Conservation (phyloP, 2,797 vertebrate genomes). For the Parambassis ranga region DNA sequence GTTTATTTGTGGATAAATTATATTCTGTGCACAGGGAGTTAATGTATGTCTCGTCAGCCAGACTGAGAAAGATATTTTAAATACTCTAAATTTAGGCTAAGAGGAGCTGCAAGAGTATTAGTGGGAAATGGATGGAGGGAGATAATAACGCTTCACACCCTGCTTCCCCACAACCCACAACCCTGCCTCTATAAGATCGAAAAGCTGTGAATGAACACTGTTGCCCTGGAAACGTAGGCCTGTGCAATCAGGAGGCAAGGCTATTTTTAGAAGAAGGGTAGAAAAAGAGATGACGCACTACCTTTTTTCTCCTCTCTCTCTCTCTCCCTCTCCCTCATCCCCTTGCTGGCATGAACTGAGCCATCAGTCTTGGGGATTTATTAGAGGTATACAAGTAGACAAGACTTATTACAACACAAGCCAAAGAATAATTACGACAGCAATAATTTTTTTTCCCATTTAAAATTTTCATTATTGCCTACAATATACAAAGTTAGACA, state of each 20-base stretch:
- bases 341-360: slow-evolving; percentile 31
- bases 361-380: slow-evolving; percentile 35
- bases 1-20: neutral
- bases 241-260: slow-evolving; percentile 63
- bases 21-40: neutral
- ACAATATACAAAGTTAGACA: neutral
- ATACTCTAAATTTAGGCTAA: slow-evolving; percentile 1
- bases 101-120: slow-evolving; percentile 13
- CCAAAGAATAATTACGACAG: neutral
- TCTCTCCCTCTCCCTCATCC: slow-evolving; percentile 19
- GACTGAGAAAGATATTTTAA: neutral
- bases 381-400: neutral
- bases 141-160: slow-evolving; percentile 55
- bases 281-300: slow-evolving; percentile 72
- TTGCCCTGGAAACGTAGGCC: slow-evolving; percentile 79
- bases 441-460: no score
- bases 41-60: neutral
- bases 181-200: slow-evolving; percentile 46
- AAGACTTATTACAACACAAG: neutral
- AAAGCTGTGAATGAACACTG: slow-evolving; percentile 81
- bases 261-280: slow-evolving; percentile 78
- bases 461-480: neutral
- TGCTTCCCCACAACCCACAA: slow-evolving; percentile 35
- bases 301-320: slow-evolving; percentile 47
- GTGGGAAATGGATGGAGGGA: slow-evolving; percentile 27